A percentile compares a stretch with the other conserved stretches of the same genome.
Conservation (phyloP, 2,888 invertebrate species). For the Ichneumon xanthorius region DNA sequence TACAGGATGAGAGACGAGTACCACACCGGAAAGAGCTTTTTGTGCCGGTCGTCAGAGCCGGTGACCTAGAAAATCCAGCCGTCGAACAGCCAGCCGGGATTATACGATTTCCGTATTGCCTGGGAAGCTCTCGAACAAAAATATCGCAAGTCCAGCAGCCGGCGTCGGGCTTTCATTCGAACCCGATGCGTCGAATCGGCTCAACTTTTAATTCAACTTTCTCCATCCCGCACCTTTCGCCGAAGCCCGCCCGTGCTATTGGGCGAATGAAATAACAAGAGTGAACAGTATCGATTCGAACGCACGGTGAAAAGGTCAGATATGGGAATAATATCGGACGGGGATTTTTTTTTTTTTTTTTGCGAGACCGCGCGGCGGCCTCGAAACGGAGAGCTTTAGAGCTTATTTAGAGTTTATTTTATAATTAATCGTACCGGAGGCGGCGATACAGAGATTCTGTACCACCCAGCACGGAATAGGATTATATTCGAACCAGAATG, state of each 20-base stretch:
- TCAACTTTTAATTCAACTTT: slow-evolving; percentile 31
- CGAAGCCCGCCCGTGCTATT: background rate
- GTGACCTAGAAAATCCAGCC: slow-evolving; percentile 11
- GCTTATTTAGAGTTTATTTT: too few species aligned
- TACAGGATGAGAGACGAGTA: slow-evolving; percentile 4
- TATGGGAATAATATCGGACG: too few species aligned
- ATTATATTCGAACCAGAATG: too few species aligned
- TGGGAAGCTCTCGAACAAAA: slow-evolving; percentile 2
- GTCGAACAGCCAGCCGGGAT: background rate
- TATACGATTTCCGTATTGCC: slow-evolving; percentile 9
- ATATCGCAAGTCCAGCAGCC: background rate
- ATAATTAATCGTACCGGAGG: too few species aligned
- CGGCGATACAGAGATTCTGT: too few species aligned
- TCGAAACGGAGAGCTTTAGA: too few species aligned
- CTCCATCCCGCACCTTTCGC: background rate
- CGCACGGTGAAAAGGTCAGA: background rate
- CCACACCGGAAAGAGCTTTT: slow-evolving; percentile 18
- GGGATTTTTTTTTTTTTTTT: too few species aligned
- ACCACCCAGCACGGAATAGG: too few species aligned
- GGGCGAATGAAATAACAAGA: background rate
- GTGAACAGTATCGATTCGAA: background rate
- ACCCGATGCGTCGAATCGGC: background rate
- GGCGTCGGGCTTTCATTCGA: background rate
- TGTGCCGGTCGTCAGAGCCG: background rate
- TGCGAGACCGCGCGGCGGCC: too few species aligned